Base-by-base conservation (phyloP, 2,888 invertebrate species). In the Panorpa germanica region DNA sequence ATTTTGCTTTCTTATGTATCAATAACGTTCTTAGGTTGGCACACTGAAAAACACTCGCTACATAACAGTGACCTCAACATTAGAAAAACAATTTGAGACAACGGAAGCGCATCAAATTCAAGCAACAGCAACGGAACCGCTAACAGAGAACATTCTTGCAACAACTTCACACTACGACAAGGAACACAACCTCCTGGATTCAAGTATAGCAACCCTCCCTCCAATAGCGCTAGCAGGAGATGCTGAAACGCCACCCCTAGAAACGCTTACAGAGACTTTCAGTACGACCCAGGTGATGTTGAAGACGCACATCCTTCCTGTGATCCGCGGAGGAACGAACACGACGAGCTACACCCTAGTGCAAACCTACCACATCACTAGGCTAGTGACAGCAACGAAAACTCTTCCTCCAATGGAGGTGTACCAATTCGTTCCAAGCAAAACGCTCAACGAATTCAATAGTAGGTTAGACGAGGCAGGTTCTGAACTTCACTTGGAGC, bases 181-280 rank as follows among this genome's bases (percentile, higher is more conserved):
- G 45, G 73, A 74, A 37, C 61, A 66, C 31, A 56, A 63, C 40
- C 56, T 67, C 27, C 53, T 80, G 35, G 76, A 78, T 49, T 76
- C 78, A 9, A 80, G 78, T 42, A 69, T 86, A 32, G 82, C 76
- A 7, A 86, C 86, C 2, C 57, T 88, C 20, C 82, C 83, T 7
- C 70, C 83, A 0, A 69, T 88, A 36, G 71, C 72, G 34, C 55
- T 83, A 22, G 68, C 75, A 5, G 67, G 72, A 7, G 76, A 75
- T 42, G 70, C 71, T 48, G 80, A 78, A 50, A 86, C 85, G 0
- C 83, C 85, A 9, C 82, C 83, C 0, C 53, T 90, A 29, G 83
- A 86, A 57, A 86, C 85, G 2, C 59, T 82, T 24, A 85, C 83
- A 1, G 86, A 90, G 55, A 85, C 85, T 3, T 90, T 85, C 55